Base-by-base conservation (phyloP, 2,888 invertebrate genomes). In the Melinaea marsaeus region DNA sequence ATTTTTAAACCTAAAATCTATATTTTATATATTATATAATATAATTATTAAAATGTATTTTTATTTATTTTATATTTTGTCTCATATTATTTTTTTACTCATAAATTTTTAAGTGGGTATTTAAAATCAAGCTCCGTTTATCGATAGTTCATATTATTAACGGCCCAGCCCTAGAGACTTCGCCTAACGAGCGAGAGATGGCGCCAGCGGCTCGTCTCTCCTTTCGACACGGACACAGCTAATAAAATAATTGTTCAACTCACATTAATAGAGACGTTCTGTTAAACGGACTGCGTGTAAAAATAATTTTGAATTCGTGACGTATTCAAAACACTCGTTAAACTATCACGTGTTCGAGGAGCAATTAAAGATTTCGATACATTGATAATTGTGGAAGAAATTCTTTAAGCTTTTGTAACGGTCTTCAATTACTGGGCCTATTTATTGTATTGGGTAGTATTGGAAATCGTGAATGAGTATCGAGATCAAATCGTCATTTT, bases 201-300 rank as follows among this genome's bases (percentile, higher is more conserved):
- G 85, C 85, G 85, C 84, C 82, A 80, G 79, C 76, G 69, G 73
- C 69, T 67, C 73, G 74, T 51, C 69, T 70, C 79, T 78, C 73
- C 72, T 71, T 80, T 79, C 78, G 81, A 71, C 69, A 76, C 80
- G 78, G 80, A 77, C 75, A 78, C 77, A 77, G 78, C 63, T 74
- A 78, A 77, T 81, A 83, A 83, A 80, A 69, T 74, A 78, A 82
- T 79, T 74, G 76, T 74, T 73, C 76, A 70, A 76, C 75, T 76
- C 72, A 65, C 60, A 68, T 68, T 70, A 71, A 75, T 75, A 72
- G 70, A 76, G 75, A 73, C 72, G 71, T 75, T 72, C 71, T 56
- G 67, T 68, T 72, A 67, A 68, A 65, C 66, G 64, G 63, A 68
- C 66, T 69, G 66, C 63, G 68, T 69, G 70, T 72, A 64, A 70